phyloP scores from a whole-genome alignment of 2,888 invertebrate species.

The Apodemia zela region DNA sequence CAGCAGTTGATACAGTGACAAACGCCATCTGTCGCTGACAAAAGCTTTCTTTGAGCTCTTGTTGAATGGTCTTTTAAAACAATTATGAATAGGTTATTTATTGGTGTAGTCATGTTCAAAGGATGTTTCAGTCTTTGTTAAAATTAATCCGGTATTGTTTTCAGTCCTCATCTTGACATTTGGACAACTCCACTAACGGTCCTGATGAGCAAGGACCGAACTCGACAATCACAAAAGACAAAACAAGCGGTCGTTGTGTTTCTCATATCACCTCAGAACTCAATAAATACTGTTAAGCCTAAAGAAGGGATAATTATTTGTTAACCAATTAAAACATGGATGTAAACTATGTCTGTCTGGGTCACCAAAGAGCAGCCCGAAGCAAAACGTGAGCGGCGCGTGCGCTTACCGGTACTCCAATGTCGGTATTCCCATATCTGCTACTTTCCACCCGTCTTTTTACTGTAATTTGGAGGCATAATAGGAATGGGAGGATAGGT shows the following conservation, averaged over 20 bases:
- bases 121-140: not conserved
- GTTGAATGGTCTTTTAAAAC: slow-evolving; percentile 11
- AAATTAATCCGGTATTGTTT: slow-evolving; percentile 2
- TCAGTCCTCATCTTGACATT: not conserved
- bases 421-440: too few relatives aligned
- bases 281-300: not conserved
- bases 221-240: not conserved
- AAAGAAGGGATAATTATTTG: not conserved
- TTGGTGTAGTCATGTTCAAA: not conserved
- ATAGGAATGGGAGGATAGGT: too few relatives aligned
- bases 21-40: slow-evolving; percentile 4
- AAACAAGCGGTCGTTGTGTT: not conserved
- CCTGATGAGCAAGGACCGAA: not conserved
- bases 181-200: not conserved
- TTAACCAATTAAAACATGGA: not conserved
- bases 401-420: too few relatives aligned
- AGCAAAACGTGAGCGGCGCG: too few relatives aligned
- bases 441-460: too few relatives aligned
- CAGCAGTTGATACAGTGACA: not conserved
- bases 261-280: not conserved
- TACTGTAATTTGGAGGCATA: too few relatives aligned
- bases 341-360: not conserved
- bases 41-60: not conserved
- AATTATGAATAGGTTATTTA: slow-evolving; percentile 15
- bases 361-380: not conserved